Evolutionary conservation across 2,888 invertebrate species (phyloP), one percentile per base, ranked within the genome.

Genomic region (Galeruca laticollis): DNA sequence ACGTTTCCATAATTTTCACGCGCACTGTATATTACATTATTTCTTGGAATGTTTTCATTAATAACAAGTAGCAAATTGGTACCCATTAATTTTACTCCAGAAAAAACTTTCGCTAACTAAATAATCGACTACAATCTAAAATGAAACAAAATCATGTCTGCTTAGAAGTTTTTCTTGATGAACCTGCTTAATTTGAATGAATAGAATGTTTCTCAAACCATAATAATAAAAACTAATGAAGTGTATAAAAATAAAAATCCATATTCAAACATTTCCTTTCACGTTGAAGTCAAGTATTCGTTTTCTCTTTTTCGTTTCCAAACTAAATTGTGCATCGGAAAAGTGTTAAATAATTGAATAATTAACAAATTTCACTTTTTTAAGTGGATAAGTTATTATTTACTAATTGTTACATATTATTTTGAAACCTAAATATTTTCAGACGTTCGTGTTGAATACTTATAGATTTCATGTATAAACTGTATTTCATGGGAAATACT

Each of bases 221-320:
- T 4, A 1, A 40, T 40, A 40, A n/a, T 40, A 40, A 40, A 40
- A 40, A 40, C 13, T 40, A n/a, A 40, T n/a, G 5, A 40, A 40
- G 5, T 40, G n/a, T 40, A n/a, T n/a, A 6, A 26, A 26, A 26
- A 26, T 40, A 40, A 40, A 40, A 40, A 37, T 37, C 10, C 11
- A n/a, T n/a, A 11, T 37, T 11, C 35, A 40, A 40, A n/a, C 40
- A 40, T 40, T 40, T n/a, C n/a, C 3, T 40, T 40, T 40, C 5
- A 40, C n/a, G n/a, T 40, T n/a, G 13, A 40, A 40, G 40, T 40
- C 5, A n/a, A 40, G n/a, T 13, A n/a, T 13, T 40, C n/a, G 40
- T n/a, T 40, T 40, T 40, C 40, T n/a, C 40, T 40, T 40, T n/a
- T 40, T n/a, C 40, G n/a, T 40, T 40, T 40, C n/a, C 40, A 40